phyloP scores from a whole-genome alignment of 2,113 vertebrate species.

The Tetrax tetrax region DNA sequence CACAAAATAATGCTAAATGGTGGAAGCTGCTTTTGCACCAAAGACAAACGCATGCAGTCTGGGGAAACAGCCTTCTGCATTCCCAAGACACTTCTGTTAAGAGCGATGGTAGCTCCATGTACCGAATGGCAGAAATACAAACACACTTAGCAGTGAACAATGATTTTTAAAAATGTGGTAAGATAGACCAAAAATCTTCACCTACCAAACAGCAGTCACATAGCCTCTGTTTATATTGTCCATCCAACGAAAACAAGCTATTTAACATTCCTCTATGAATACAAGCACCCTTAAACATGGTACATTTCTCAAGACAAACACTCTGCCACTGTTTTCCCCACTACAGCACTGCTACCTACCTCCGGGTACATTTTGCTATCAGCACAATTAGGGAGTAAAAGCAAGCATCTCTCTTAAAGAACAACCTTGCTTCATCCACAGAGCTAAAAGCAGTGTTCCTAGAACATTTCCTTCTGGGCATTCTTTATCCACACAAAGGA shows the following conservation, averaged over 20 bases:
- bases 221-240: neutral
- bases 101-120: accelerated
- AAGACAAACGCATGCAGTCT: accelerated
- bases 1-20: neutral
- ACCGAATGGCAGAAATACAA: neutral
- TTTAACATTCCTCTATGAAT: neutral
- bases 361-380: neutral
- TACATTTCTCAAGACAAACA: neutral
- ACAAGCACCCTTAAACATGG: neutral
- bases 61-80: neutral
- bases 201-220: neutral
- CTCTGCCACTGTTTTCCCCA: neutral
- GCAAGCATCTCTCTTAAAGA: neutral
- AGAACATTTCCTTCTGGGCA: neutral
- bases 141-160: neutral
- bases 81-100: neutral
- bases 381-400: neutral
- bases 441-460: neutral
- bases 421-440: neutral
- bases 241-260: neutral
- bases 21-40: neutral
- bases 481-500: neutral
- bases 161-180: neutral
- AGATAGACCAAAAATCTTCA: neutral
- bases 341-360: neutral